phyloP scores from a whole-genome alignment of 2,797 vertebrate species.

The Myotis planiceps region DNA sequence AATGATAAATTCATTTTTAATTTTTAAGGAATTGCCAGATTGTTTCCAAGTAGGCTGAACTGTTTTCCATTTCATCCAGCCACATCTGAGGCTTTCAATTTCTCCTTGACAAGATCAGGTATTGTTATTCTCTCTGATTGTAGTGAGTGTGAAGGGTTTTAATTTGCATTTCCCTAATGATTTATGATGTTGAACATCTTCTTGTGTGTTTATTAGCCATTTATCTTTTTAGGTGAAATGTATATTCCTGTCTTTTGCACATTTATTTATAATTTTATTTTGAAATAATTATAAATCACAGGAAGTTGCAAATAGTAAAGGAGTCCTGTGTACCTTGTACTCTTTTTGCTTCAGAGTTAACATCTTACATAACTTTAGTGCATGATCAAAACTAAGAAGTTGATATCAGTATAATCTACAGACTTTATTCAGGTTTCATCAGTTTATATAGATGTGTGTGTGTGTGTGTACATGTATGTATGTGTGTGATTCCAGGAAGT shows the following conservation, averaged over 20 bases:
- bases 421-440: not conserved
- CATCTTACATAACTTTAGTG: not conserved
- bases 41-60: not conserved
- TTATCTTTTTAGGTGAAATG: constrained; percentile 21
- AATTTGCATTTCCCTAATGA: constrained; percentile 23
- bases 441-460: not conserved
- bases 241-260: not conserved
- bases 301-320: constrained; percentile 9
- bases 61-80: not conserved
- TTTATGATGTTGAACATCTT: not conserved
- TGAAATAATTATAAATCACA: not conserved
- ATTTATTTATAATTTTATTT: not conserved
- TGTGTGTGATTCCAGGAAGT: not conserved
- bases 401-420: not conserved
- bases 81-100: not conserved
- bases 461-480: not conserved
- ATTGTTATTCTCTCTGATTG: not conserved
- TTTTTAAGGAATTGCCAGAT: not conserved
- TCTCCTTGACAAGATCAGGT: not conserved
- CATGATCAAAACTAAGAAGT: not conserved
- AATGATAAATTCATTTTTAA: constrained; percentile 15
- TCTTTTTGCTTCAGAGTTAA: not conserved
- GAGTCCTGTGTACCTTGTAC: not conserved
- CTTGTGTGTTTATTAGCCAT: not conserved
- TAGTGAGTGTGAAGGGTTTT: not conserved